Conservation (phyloP, 2,888 invertebrate species). For the Noctua fimbriata region DNA sequence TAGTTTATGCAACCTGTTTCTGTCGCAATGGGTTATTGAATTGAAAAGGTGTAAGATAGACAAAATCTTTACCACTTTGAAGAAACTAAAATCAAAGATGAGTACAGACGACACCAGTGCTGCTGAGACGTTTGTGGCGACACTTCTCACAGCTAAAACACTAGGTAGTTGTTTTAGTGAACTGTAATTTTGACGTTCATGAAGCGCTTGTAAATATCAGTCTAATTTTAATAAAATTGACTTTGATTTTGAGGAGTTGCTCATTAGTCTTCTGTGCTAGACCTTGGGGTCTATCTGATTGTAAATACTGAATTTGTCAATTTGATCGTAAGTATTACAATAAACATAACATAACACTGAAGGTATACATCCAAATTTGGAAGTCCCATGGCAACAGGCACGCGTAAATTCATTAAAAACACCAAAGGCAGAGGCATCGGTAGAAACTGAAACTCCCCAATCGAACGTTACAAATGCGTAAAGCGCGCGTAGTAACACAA, state of each 20-base stretch:
- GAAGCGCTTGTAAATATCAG: no score
- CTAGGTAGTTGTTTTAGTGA: no score
- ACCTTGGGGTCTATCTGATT: no score
- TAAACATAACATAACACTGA: no score
- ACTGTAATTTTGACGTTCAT: no score
- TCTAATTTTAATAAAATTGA: no score
- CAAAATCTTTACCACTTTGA: background rate
- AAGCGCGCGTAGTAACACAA: background rate
- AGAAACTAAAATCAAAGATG: background rate
- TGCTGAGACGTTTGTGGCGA: background rate
- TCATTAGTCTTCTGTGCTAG: no score
- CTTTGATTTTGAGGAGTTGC: no score
- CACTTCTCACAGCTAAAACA: background rate
- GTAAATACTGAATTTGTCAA: no score
- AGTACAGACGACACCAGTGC: background rate
- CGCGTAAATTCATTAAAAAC: background rate
- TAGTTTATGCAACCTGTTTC: slow-evolving; percentile 18
- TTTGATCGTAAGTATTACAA: no score
- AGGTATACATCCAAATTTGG: no score
- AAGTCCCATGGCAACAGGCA: no score
- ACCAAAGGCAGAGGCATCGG: background rate
- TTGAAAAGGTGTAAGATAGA: background rate
- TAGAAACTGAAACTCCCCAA: background rate
- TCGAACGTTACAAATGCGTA: background rate
- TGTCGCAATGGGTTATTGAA: background rate